Conservation (phyloP, 2,888 invertebrate species). For the Drosophila suboccidentalis region DNA sequence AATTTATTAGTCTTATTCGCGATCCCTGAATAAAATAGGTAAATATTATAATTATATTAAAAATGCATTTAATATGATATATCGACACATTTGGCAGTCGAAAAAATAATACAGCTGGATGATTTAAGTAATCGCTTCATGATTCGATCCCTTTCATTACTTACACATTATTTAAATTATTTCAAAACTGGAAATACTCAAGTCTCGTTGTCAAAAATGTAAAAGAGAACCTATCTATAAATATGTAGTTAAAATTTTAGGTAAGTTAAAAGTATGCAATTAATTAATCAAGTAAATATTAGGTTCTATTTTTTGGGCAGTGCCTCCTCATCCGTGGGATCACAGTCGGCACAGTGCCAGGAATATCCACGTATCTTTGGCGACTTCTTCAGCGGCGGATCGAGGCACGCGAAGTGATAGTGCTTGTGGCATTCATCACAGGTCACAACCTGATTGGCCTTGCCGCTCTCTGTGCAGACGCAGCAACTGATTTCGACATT, state of each 20-base stretch:
- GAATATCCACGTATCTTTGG: conserved; percentile 97
- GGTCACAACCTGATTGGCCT: conserved; percentile 86
- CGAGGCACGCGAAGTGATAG: conserved; percentile 96
- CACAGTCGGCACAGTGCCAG: conserved; percentile 98
- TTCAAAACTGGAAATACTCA: conserved; percentile 27
- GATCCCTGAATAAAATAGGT: background rate
- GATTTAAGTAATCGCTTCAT: conserved; percentile 5
- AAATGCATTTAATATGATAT: conserved; percentile 13
- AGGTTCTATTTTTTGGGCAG: conserved; percentile 48
- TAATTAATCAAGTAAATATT: conserved; percentile 1
- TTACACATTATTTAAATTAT: conserved; percentile 8
- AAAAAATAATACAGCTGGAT: conserved; percentile 6
- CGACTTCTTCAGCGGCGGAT: conserved; percentile 97
- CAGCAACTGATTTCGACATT: conserved; percentile 76
- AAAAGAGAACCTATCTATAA: conserved; percentile 23
- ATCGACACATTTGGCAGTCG: conserved; percentile 8
- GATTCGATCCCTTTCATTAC: background rate
- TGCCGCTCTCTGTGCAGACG: conserved; percentile 80
- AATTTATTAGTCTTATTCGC: background rate
- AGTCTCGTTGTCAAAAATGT: conserved; percentile 14
- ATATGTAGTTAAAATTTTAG: conserved; percentile 6
- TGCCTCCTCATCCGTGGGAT: conserved; percentile 89
- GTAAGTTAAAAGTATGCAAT: conserved; percentile 6
- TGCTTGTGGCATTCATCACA: conserved; percentile 96
- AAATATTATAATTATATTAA: background rate